Evolutionary conservation across 2,888 invertebrate species (phyloP).

Genomic region (Acanthococcus lagerstroemiae): DNA sequence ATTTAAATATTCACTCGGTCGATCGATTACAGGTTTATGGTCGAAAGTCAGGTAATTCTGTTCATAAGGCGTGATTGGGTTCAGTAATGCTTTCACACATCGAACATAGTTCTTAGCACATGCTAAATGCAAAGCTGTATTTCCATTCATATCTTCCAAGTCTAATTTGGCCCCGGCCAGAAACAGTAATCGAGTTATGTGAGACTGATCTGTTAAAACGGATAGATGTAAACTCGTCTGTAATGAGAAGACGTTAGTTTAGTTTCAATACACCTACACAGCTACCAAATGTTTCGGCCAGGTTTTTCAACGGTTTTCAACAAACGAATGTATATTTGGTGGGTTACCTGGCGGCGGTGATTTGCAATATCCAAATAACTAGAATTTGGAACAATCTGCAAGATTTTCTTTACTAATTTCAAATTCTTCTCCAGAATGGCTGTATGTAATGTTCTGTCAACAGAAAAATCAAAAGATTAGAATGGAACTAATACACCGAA

Average conservation of each 20-base stretch:
- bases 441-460: constrained; percentile 69
- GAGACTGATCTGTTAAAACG: constrained; percentile 62
- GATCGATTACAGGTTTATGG: constrained; percentile 7
- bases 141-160: constrained; percentile 62
- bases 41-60: background rate
- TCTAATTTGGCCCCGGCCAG: constrained; percentile 61
- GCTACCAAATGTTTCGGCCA: too few species aligned
- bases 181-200: constrained; percentile 64
- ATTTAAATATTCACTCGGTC: constrained; percentile 8
- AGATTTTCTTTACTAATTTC: constrained; percentile 62
- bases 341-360: constrained; percentile 55
- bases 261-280: too few species aligned
- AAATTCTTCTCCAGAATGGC: constrained; percentile 67
- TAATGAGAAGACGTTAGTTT: constrained; percentile 14
- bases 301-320: too few species aligned
- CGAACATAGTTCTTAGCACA: constrained; percentile 57
- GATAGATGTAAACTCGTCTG: constrained; percentile 77
- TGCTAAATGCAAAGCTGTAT: constrained; percentile 79
- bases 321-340: too few species aligned
- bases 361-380: constrained; percentile 68
- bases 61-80: background rate
- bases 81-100: constrained; percentile 9
- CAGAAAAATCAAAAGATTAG: constrained; percentile 34
- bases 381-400: constrained; percentile 66
- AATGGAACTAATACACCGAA: too few species aligned